Conservation (phyloP, 2,797 vertebrate species). For the Pterois miles region DNA sequence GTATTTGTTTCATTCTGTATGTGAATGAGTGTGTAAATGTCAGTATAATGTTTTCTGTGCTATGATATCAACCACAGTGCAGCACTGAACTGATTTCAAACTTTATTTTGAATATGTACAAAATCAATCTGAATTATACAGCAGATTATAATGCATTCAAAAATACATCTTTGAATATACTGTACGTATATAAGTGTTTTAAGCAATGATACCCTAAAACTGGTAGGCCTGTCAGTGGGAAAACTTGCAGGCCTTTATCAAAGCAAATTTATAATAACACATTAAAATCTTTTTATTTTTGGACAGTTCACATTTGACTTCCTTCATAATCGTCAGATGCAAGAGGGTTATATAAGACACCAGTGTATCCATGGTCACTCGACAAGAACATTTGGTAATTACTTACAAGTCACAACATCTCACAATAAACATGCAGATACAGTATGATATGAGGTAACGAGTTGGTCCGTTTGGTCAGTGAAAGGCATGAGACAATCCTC, state of each 20-base stretch:
- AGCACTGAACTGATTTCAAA: background rate
- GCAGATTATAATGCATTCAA: background rate
- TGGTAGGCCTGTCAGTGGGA: background rate
- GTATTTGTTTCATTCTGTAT: slow-evolving; percentile 28
- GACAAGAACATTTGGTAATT: background rate
- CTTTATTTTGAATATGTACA: slow-evolving; percentile 40
- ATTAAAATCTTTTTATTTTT: slow-evolving; percentile 13
- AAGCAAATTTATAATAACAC: background rate
- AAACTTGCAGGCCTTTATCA: background rate
- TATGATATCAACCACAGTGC: slow-evolving; percentile 9
- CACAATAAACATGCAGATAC: background rate
- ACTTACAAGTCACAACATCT: background rate
- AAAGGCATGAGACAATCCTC: slow-evolving; percentile 36
- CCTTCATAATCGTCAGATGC: background rate
- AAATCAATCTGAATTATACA: slow-evolving; percentile 4
- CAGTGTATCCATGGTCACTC: background rate
- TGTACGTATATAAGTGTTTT: background rate
- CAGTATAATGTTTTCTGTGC: slow-evolving; percentile 13
- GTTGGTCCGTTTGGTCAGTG: slow-evolving; percentile 37
- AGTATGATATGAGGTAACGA: background rate
- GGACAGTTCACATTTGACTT: slow-evolving; percentile 6
- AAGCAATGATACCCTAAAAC: background rate
- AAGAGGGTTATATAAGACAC: background rate
- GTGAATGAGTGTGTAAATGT: slow-evolving; percentile 14
- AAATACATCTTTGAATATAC: background rate